Conservation (phyloP, 2,888 invertebrate species). For the Apodemia hepburni region DNA sequence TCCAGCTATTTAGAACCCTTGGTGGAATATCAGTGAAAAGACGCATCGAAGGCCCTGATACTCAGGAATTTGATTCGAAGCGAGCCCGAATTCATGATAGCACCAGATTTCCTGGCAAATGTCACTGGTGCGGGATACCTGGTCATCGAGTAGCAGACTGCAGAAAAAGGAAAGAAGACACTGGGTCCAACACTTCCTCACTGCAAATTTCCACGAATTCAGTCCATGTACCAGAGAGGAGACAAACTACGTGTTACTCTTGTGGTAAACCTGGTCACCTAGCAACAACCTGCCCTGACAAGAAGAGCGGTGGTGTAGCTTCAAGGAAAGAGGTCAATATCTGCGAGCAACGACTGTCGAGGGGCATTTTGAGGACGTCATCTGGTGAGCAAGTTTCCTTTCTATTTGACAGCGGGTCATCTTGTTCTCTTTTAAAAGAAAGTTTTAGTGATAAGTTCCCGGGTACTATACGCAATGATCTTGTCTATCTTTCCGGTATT, state of each 20-base stretch:
- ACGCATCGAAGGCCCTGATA: not conserved
- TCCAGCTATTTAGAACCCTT: conserved; percentile 32
- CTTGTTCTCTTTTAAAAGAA: conserved; percentile 23
- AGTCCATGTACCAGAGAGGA: conserved; percentile 6
- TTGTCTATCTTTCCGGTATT: conserved; percentile 30
- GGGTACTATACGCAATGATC: conserved; percentile 27
- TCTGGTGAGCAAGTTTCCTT: conserved; percentile 23
- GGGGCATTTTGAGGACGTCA: conserved; percentile 20
- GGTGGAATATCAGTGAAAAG: not conserved
- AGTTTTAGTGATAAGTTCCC: conserved; percentile 20
- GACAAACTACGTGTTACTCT: conserved; percentile 5
- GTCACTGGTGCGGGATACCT: conserved; percentile 7
- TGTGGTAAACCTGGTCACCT: conserved; percentile 11
- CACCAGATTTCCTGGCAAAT: conserved; percentile 6
- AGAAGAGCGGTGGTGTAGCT: not conserved
- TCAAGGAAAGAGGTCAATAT: not conserved
- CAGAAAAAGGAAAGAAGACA: not conserved
- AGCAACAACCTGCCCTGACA: conserved; percentile 12
- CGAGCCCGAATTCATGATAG: not conserved
- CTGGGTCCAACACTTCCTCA: not conserved
- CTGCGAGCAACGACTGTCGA: conserved; percentile 15
- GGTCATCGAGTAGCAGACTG: conserved; percentile 11
- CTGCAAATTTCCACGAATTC: conserved; percentile 1
- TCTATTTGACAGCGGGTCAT: conserved; percentile 26
- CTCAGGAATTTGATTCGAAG: not conserved